A percentile compares a stretch with the other conserved stretches of the same genome.
Conservation (phyloP, 2,888 invertebrate species). For the Lycaena phlaeas region DNA sequence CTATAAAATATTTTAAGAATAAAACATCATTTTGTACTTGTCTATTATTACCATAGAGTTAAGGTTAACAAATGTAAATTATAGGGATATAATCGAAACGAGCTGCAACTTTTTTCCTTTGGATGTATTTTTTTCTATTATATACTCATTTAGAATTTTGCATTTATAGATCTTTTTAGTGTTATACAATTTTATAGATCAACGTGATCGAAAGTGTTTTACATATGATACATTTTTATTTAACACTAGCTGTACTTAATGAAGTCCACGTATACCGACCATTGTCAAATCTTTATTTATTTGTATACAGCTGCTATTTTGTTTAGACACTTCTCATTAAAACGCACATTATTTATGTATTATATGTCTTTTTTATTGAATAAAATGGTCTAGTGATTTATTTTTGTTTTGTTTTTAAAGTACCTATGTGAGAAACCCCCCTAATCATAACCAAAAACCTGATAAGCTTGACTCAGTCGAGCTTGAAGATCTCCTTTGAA, state of each 20-base stretch:
- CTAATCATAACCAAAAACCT: too few species aligned
- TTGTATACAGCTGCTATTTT: slow-evolving; percentile 36
- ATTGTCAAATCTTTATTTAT: slow-evolving; percentile 37
- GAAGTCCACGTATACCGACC: slow-evolving; percentile 50
- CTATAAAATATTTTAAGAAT: slow-evolving; percentile 59
- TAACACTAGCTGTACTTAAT: slow-evolving; percentile 55
- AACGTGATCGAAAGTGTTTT: slow-evolving; percentile 28
- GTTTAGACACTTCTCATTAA: slow-evolving; percentile 45
- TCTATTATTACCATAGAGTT: slow-evolving; percentile 67
- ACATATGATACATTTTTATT: slow-evolving; percentile 29
- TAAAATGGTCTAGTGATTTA: slow-evolving; percentile 58
- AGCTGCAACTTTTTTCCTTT: slow-evolving; percentile 58
- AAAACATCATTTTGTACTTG: slow-evolving; percentile 73
- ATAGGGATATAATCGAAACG: slow-evolving; percentile 60
- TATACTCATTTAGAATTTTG: slow-evolving; percentile 65
- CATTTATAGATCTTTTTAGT: slow-evolving; percentile 71
- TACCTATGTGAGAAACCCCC: too few species aligned
- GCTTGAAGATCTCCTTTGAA: too few species aligned
- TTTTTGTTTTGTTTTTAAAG: slow-evolving; percentile 25
- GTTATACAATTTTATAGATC: slow-evolving; percentile 55
- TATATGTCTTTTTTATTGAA: slow-evolving; percentile 63
- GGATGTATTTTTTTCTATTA: slow-evolving; percentile 67
- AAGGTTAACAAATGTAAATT: slow-evolving; percentile 68
- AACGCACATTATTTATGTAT: slow-evolving; percentile 68
- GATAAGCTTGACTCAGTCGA: too few species aligned